Base-by-base conservation (phyloP, 2,888 invertebrate species). In the Exephanes ischioxanthus region DNA sequence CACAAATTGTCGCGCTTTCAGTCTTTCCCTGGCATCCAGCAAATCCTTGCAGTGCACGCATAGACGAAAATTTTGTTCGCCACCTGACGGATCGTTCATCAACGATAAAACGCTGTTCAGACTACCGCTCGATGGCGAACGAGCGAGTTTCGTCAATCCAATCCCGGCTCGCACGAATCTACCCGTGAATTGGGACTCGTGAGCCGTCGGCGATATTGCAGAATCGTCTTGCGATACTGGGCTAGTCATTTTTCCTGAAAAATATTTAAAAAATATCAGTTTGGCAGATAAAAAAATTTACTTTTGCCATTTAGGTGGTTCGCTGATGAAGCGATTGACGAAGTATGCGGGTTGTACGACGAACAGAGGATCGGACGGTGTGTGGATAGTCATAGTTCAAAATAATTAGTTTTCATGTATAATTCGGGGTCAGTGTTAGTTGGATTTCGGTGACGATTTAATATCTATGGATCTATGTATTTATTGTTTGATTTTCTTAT, bases 1-100 rank as follows among this genome's bases (percentile, higher is more conserved):
- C 53, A 96, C 96, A 79, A 97, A 97, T 89, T 97, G 96, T 87
- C 97, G 97, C 87, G 98, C 97, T 92, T 98, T 97, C 91, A 97
- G 96, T 90, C 95, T 95, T 88, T 98, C 96, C 58, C 98, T 94
- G 48, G 96, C 95, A 90, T 98, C 97, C 72, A 99, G 95, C 80
- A 98, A 95, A 91, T 97, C 96, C 82, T 96, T 96, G 90, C 98
- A 98, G 92, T 97, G 97, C 45, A 95, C 95, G 89, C 97, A 97
- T 2, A 97, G 94, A 19, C 97, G 95, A 66, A 97, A 95, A 72
- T 95, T 96, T 87, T 95, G 95, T 84, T 97, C 96, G 3, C 90
- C 87, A 30, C 88, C 88, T 3, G 89, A 78, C 2, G 92, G 88
- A 87, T 94, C 94, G 72, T 93, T 92, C 48, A 94, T 92, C 72